These are phyloP conservation scores for Spea hammondii DNA, from an alignment of 2,797 vertebrate genomes.

Conservation along the genomic window DNA sequence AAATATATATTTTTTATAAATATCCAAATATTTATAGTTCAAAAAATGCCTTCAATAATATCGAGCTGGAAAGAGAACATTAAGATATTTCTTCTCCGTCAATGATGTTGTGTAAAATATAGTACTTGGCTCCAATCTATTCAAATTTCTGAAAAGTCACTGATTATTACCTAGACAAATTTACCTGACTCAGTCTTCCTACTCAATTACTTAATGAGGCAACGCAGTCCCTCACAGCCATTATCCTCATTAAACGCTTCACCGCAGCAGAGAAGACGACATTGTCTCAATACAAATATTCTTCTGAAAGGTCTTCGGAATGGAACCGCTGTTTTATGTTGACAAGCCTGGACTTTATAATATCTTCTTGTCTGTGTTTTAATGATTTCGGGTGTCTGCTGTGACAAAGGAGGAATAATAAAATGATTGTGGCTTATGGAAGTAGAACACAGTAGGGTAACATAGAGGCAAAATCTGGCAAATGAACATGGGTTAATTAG, in stretches of 20 bases:
- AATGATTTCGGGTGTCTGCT: slow-evolving; percentile 1
- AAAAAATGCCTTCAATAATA: slow-evolving; percentile 6
- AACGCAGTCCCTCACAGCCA: slow-evolving; percentile 46
- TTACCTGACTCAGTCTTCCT: slow-evolving; percentile 48
- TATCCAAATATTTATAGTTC: no score
- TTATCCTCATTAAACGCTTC: slow-evolving; percentile 52
- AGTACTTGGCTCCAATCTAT: slow-evolving; percentile 53
- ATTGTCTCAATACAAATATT: slow-evolving; percentile 41
- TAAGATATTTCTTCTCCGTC: slow-evolving; percentile 51
- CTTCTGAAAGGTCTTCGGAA: slow-evolving; percentile 16
- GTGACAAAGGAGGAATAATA: background rate
- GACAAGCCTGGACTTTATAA: slow-evolving; percentile 8
- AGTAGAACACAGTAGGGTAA: no score
- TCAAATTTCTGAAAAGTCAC: slow-evolving; percentile 55
- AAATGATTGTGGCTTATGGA: no score
- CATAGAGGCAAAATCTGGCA: no score
- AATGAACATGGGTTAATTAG: no score
- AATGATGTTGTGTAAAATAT: slow-evolving; percentile 43
- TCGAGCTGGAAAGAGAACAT: slow-evolving; percentile 54
- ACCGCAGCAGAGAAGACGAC: slow-evolving; percentile 24
- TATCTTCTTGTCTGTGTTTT: background rate
- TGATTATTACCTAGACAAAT: slow-evolving; percentile 55
- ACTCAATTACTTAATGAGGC: slow-evolving; percentile 55
- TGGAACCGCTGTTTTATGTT: slow-evolving; percentile 3
- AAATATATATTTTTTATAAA: no score